phyloP scores from a whole-genome alignment of 2,888 invertebrate genomes.

The Ophion costatus region DNA sequence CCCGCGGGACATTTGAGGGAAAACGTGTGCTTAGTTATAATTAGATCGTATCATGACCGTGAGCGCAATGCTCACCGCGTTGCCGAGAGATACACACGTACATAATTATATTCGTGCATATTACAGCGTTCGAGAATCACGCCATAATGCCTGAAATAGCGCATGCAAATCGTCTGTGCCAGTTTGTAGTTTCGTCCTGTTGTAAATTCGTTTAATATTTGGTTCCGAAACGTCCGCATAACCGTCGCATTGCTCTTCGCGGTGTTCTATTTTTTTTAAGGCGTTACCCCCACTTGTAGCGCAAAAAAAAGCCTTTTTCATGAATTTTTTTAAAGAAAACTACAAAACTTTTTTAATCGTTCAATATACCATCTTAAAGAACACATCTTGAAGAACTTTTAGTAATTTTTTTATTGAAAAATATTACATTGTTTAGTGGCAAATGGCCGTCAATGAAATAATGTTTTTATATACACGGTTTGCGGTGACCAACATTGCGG shows the following conservation, averaged over 20 bases:
- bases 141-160: conserved; percentile 69
- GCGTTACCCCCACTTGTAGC: too few species aligned
- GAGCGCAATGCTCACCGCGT: conserved; percentile 67
- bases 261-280: neutral
- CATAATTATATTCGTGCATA: conserved; percentile 38
- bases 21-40: conserved; percentile 72
- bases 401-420: too few species aligned
- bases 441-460: too few species aligned
- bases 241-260: conserved; percentile 12
- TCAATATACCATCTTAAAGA: too few species aligned
- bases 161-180: conserved; percentile 66
- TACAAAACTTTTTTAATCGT: too few species aligned
- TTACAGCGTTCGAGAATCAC: conserved; percentile 63
- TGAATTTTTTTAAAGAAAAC: too few species aligned
- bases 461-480: too few species aligned
- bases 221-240: conserved; percentile 8
- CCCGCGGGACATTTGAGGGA: conserved; percentile 65
- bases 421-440: too few species aligned
- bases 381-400: too few species aligned
- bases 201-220: conserved; percentile 41
- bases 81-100: conserved; percentile 22
- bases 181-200: conserved; percentile 64
- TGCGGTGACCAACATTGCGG: too few species aligned
- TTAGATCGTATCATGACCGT: conserved; percentile 74
- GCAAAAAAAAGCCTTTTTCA: too few species aligned